These are phyloP conservation scores for Emmelina monodactyla DNA, from an alignment of 2,888 invertebrate species.

Conservation along the genomic window DNA sequence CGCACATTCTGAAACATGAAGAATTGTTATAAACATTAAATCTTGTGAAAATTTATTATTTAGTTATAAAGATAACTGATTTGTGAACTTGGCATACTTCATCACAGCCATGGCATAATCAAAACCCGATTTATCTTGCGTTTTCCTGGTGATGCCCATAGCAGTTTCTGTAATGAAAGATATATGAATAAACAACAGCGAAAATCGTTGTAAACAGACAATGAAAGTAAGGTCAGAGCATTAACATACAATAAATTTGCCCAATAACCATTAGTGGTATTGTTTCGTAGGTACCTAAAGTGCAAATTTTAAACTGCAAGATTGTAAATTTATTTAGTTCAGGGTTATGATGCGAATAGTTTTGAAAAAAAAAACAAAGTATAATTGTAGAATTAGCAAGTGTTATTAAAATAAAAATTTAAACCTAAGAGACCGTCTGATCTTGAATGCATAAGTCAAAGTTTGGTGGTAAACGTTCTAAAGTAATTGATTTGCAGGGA, in stretches of 20 bases:
- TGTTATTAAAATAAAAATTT: no score
- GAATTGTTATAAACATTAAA: background rate
- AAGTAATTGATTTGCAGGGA: no score
- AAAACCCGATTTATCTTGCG: slow-evolving; percentile 74
- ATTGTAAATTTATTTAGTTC: no score
- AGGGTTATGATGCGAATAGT: no score
- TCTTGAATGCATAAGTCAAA: no score
- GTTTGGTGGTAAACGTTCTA: no score
- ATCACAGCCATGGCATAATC: slow-evolving; percentile 87
- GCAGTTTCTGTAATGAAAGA: slow-evolving; percentile 75
- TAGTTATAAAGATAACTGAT: background rate
- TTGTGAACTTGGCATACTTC: no score
- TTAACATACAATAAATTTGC: slow-evolving; percentile 10
- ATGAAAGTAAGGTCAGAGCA: slow-evolving; percentile 4
- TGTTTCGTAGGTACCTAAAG: no score
- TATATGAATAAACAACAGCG: background rate
- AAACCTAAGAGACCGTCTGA: no score
- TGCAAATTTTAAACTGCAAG: no score
- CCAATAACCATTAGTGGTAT: background rate
- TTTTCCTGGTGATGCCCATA: slow-evolving; percentile 81
- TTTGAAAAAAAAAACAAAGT: no score
- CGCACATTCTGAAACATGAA: slow-evolving; percentile 71
- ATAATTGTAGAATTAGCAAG: no score
- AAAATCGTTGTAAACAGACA: background rate
- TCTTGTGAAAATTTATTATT: background rate